Evolutionary conservation across 2,113 vertebrate genomes (phyloP).

Genomic region (Macaca mulatta): DNA sequence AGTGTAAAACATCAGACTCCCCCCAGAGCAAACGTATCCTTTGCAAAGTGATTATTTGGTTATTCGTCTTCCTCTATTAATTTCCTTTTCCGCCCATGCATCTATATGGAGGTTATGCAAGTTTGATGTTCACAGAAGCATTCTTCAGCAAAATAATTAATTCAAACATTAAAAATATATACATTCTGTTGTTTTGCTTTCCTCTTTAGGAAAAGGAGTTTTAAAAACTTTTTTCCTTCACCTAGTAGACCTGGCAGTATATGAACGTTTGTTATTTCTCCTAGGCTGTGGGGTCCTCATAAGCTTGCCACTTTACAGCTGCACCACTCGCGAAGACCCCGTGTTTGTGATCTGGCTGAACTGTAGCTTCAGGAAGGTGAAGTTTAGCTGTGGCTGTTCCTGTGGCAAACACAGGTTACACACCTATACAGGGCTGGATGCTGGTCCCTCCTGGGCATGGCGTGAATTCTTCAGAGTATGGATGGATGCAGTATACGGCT

Average conservation of each 20-base stretch:
- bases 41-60: neutral
- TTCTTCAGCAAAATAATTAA: neutral
- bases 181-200: neutral
- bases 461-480: neutral
- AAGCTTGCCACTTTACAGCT: fast-evolving
- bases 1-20: too few relatives aligned
- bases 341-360: neutral
- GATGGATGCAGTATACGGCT: too few relatives aligned
- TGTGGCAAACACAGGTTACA: fast-evolving
- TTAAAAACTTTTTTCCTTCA: neutral
- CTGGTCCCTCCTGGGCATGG: neutral
- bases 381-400: fast-evolving
- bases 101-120: neutral
- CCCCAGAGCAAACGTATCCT: fast-evolving
- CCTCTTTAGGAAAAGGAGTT: neutral
- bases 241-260: neutral
- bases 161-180: neutral
- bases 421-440: fast-evolving
- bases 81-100: neutral
- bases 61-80: neutral
- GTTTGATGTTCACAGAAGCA: neutral
- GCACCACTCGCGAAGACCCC: neutral
- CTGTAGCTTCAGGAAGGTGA: fast-evolving
- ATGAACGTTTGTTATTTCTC: neutral
- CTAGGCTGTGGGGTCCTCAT: neutral